Evolutionary conservation across 2,888 invertebrate genomes (phyloP).

Genomic region (Tetropium fuscum): DNA sequence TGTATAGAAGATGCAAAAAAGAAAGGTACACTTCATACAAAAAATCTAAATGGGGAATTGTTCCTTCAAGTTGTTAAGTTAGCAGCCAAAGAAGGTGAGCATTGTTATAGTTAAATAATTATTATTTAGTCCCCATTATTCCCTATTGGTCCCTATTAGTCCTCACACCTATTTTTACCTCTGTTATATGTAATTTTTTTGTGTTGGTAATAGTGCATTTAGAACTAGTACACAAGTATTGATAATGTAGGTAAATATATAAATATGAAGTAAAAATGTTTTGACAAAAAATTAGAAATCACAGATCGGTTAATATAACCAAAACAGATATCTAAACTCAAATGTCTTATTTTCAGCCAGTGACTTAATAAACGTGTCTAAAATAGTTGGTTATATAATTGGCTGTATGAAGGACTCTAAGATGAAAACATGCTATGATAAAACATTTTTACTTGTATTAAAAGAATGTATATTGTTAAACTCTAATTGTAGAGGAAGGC

Average conservation of each 20-base stretch:
- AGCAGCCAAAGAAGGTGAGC: conserved; percentile 44
- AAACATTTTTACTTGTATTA: conserved; percentile 70
- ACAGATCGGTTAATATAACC: too few relatives aligned
- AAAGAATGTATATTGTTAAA: conserved; percentile 69
- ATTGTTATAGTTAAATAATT: neutral
- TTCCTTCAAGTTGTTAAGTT: conserved; percentile 44
- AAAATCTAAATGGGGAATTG: conserved; percentile 42
- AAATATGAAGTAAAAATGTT: too few relatives aligned
- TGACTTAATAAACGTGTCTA: conserved; percentile 42
- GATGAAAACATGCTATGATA: conserved; percentile 62
- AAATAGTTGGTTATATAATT: conserved; percentile 47
- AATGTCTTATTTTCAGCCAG: too few relatives aligned
- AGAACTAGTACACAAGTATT: too few relatives aligned
- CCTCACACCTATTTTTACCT: too few relatives aligned
- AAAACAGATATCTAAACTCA: too few relatives aligned
- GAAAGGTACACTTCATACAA: conserved; percentile 34
- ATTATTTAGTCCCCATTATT: neutral
- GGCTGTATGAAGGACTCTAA: conserved; percentile 46
- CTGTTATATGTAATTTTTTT: too few relatives aligned
- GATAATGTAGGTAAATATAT: too few relatives aligned
- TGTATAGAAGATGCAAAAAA: conserved; percentile 43
- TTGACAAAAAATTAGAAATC: too few relatives aligned
- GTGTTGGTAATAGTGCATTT: too few relatives aligned
- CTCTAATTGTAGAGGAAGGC: conserved; percentile 67
- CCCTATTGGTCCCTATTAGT: too few relatives aligned